Conservation (phyloP, 2,888 invertebrate species). For the Drosophila eohydei region DNA sequence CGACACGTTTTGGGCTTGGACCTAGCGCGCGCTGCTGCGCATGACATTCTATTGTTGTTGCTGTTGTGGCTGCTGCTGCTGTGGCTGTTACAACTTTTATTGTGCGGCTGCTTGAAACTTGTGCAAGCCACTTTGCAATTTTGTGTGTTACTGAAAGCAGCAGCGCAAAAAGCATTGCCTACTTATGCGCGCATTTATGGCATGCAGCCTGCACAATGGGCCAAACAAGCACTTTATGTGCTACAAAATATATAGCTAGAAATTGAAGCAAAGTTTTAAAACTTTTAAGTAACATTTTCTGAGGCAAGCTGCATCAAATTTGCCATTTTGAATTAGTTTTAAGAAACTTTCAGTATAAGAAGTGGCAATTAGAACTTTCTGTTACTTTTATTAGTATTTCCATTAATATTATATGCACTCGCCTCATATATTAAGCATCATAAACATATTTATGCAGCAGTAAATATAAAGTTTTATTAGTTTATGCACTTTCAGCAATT, state of each 20-base stretch:
- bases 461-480: slow-evolving; percentile 8
- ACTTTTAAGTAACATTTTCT: neutral
- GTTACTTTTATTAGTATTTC: too few species aligned
- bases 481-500: neutral
- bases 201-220: slow-evolving; percentile 16
- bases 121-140: slow-evolving; percentile 46
- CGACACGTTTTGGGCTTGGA: slow-evolving; percentile 76
- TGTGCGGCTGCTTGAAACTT: slow-evolving; percentile 34
- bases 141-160: slow-evolving; percentile 14
- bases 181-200: slow-evolving; percentile 50
- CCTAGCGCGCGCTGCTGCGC: slow-evolving; percentile 54
- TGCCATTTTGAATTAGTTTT: neutral
- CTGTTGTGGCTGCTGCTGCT: slow-evolving; percentile 23
- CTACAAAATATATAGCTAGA: neutral
- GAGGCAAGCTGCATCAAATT: neutral
- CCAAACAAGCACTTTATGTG: neutral
- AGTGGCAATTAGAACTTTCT: neutral
- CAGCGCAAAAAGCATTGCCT: slow-evolving; percentile 33
- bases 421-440: neutral
- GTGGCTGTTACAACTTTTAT: slow-evolving; percentile 28
- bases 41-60: slow-evolving; percentile 63
- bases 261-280: slow-evolving; percentile 1
- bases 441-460: slow-evolving; percentile 8
- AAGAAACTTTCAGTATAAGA: neutral
- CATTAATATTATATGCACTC: neutral